Evolutionary conservation across 2,113 vertebrate genomes (phyloP).

Genomic region (Suricata suricatta): DNA sequence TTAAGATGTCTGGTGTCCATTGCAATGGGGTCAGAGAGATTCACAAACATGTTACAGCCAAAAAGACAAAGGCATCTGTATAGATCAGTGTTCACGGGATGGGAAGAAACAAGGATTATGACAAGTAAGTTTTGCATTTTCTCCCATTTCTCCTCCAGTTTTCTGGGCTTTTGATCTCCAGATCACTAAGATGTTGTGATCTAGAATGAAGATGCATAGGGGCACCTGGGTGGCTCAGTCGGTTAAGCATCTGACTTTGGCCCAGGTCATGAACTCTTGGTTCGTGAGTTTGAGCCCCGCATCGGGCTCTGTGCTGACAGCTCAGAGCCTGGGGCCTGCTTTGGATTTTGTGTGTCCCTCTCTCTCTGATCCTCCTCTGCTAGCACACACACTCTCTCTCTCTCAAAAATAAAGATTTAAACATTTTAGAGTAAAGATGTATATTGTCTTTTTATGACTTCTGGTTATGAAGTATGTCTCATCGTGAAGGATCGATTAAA

Average conservation of each 20-base stretch:
- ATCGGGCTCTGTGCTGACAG: no score
- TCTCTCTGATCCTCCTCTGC: no score
- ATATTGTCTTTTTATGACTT: neutral
- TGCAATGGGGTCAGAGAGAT: neutral
- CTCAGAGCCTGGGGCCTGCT: no score
- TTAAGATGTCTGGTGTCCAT: neutral
- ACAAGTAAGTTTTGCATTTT: neutral
- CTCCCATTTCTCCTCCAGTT: neutral
- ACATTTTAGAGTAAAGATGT: neutral
- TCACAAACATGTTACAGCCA: neutral
- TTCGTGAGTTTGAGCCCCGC: no score
- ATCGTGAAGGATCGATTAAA: neutral
- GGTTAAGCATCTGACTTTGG: no score
- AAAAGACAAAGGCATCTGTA: neutral
- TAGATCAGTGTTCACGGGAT: neutral
- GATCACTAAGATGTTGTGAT: neutral
- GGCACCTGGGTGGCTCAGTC: no score
- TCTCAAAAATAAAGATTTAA: no score
- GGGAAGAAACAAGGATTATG: neutral
- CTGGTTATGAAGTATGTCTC: neutral
- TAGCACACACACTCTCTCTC: no score
- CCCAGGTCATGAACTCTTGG: no score
- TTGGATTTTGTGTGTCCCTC: no score
- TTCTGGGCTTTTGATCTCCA: neutral
- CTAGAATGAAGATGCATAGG: neutral